phyloP scores from a whole-genome alignment of 2,113 vertebrate genomes.

The Nesoenas mayeri region DNA sequence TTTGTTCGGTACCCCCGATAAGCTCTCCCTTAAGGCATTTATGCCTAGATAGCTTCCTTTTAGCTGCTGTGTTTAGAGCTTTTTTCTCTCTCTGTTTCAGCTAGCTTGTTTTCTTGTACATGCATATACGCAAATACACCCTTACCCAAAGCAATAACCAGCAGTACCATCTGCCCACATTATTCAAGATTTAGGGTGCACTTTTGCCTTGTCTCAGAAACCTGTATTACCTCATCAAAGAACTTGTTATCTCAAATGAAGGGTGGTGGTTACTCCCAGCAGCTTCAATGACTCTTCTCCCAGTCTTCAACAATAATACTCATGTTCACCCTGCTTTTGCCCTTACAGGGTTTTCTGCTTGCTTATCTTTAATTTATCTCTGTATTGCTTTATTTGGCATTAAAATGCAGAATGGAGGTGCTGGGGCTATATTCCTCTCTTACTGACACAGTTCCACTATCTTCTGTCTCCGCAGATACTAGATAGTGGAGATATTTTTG shows the following conservation, averaged over 20 bases:
- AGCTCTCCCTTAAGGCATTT: conserved; percentile 4
- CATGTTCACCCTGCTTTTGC: background rate
- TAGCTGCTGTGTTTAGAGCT: background rate
- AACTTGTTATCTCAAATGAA: conserved; percentile 12
- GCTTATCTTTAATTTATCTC: conserved; percentile 17
- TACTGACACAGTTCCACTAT: background rate
- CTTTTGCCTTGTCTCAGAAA: conserved; percentile 16
- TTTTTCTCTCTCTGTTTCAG: background rate
- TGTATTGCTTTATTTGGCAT: conserved; percentile 25
- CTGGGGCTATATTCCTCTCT: background rate
- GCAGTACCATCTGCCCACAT: background rate
- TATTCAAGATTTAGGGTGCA: background rate
- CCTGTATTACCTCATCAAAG: conserved; percentile 45
- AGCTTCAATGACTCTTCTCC: conserved; percentile 7
- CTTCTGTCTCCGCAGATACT: background rate
- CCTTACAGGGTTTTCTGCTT: conserved; percentile 15
- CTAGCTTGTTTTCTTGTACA: background rate
- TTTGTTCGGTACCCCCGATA: background rate
- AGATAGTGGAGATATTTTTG: background rate
- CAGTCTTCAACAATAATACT: background rate
- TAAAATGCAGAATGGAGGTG: background rate
- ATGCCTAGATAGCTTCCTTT: background rate
- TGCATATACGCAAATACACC: background rate
- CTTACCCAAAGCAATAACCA: conserved; percentile 6
- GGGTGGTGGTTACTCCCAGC: conserved; percentile 19